Conservation (phyloP, 2,113 vertebrate species). For the Penelope pileata region DNA sequence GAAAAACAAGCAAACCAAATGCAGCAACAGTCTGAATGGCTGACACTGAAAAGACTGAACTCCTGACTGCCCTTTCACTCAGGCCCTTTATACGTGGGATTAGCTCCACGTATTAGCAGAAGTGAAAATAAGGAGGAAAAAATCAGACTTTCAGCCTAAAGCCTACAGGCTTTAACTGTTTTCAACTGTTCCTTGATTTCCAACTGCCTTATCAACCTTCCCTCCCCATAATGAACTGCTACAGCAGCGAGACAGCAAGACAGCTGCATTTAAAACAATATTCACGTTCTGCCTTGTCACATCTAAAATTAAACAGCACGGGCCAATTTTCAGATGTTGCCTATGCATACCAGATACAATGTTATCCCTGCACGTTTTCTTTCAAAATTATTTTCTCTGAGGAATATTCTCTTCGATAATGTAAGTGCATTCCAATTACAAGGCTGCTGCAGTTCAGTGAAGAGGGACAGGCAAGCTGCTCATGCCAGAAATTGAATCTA, state of each 20-base stretch:
- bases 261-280: neutral
- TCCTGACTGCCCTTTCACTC: neutral
- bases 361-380: neutral
- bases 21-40: neutral
- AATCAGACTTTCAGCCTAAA: neutral
- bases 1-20: neutral
- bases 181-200: neutral
- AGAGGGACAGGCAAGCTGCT: neutral
- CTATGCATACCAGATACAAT: neutral
- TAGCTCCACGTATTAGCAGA: neutral
- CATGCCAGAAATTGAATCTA: neutral
- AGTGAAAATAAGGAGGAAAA: neutral
- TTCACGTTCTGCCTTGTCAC: neutral
- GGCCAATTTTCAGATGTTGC: neutral
- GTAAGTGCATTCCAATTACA: rapidly evolving
- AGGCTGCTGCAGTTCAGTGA: neutral
- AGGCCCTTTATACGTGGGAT: neutral
- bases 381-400: neutral
- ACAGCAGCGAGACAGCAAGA: neutral
- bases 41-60: neutral
- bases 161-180: neutral
- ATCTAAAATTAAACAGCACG: neutral
- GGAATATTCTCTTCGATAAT: neutral
- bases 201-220: neutral
- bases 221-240: neutral